These are phyloP conservation scores for Hetaerina titia DNA, from an alignment of 2,888 invertebrate genomes.

Conservation along the genomic window DNA sequence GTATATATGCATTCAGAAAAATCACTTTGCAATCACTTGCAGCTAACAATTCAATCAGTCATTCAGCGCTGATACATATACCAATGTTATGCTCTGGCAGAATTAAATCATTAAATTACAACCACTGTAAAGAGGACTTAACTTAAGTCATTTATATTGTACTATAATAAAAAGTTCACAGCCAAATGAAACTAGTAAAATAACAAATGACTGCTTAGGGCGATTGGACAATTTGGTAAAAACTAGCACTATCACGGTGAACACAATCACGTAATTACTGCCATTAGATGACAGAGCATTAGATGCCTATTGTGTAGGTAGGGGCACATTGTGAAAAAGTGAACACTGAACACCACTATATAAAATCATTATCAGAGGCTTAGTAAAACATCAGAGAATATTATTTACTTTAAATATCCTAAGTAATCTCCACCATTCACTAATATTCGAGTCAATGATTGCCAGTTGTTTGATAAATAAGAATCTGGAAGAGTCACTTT, in stretches of 20 bases:
- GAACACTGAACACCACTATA: not conserved
- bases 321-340: not conserved
- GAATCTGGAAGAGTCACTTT: constrained; percentile 86
- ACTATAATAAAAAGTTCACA: not conserved
- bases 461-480: constrained; percentile 82
- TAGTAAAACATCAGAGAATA: not conserved
- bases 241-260: not conserved
- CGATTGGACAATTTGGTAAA: not conserved
- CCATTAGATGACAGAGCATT: not conserved
- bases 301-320: not conserved
- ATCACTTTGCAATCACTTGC: not conserved
- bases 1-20: not conserved
- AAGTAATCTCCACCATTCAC: constrained; percentile 94
- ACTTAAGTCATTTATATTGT: not conserved
- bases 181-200: not conserved
- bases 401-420: constrained; percentile 85
- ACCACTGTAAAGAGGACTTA: not conserved
- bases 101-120: not conserved
- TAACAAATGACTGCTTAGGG: constrained; percentile 28
- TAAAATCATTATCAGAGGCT: not conserved
- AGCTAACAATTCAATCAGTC: not conserved
- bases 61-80: no score
- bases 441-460: constrained; percentile 86
- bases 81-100: no score
- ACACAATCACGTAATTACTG: not conserved